Percentiles rank a stretch among this genome's conserved stretches.
Evolutionary conservation across 2,888 invertebrate genomes (phyloP).

Genomic region (Eledona agricola): DNA sequence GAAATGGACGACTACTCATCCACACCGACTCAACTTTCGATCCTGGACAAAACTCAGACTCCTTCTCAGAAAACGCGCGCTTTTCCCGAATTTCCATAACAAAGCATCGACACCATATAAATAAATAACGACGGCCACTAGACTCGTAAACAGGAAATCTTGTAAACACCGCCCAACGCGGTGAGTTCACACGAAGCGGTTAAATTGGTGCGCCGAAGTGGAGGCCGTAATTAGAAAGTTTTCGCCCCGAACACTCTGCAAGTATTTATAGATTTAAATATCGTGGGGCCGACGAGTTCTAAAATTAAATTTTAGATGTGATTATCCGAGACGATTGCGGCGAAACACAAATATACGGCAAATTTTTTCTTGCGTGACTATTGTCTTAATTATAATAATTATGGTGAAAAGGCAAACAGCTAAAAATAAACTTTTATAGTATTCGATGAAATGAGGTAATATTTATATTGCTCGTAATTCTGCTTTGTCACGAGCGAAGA

Average conservation of each 20-base stretch:
- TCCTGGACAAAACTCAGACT: no score
- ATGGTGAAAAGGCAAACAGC: slow-evolving; percentile 40
- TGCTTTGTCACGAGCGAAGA: no score
- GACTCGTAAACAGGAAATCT: no score
- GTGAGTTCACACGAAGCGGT: no score
- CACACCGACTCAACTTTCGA: slow-evolving; percentile 15
- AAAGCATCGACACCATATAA: no score
- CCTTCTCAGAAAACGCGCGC: no score
- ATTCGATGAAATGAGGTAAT: slow-evolving; percentile 40
- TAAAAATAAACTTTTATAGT: slow-evolving; percentile 43
- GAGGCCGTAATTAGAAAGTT: slow-evolving; percentile 12
- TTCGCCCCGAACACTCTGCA: slow-evolving; percentile 8
- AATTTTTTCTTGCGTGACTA: slow-evolving; percentile 44
- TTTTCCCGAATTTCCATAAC: no score
- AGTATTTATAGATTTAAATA: slow-evolving; percentile 41
- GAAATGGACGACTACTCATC: slow-evolving; percentile 38
- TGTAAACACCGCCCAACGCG: no score
- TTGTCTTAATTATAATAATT: slow-evolving; percentile 42
- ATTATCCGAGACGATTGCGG: slow-evolving; percentile 39
- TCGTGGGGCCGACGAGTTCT: slow-evolving; percentile 41
- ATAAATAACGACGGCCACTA: no score
- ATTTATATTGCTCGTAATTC: slow-evolving; percentile 32
- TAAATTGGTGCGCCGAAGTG: no score
- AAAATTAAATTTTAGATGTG: slow-evolving; percentile 45
- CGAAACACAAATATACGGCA: slow-evolving; percentile 42